Percentiles rank a stretch among this genome's conserved stretches.
Evolutionary conservation across 2,797 vertebrate genomes (phyloP).

Genomic region (Arnoldichthys spilopterus): DNA sequence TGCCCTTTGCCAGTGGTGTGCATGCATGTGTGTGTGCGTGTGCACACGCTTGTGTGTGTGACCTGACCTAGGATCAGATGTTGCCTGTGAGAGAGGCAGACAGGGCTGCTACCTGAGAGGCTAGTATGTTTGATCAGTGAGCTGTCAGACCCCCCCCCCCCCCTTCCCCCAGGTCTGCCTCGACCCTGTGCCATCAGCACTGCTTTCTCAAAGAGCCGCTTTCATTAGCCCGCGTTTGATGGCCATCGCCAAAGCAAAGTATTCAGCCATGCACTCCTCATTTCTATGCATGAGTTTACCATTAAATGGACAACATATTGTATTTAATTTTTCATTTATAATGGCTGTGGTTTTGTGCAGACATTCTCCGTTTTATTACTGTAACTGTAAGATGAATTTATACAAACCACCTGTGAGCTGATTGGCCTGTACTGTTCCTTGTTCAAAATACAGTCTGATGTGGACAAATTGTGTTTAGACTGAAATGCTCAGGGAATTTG

Average conservation of each 20-base stretch:
- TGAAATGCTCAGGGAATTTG: too few species aligned
- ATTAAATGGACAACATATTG: not conserved
- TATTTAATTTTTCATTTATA: not conserved
- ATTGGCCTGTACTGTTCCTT: too few species aligned
- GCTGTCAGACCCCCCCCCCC: conserved; percentile 72
- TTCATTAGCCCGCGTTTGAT: conserved; percentile 79
- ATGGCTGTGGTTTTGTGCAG: not conserved
- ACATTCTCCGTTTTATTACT: too few species aligned
- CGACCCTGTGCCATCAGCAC: conserved; percentile 76
- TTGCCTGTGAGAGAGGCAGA: conserved; percentile 58
- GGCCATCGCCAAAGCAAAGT: conserved; percentile 77
- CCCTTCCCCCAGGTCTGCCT: conserved; percentile 38
- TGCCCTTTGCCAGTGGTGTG: conserved; percentile 36
- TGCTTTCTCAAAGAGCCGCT: conserved; percentile 78
- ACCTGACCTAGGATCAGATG: conserved; percentile 43
- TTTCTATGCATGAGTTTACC: conserved; percentile 30
- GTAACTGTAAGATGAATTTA: too few species aligned
- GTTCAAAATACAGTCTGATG: too few species aligned
- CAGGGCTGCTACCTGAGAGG: conserved; percentile 66
- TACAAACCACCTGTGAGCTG: too few species aligned
- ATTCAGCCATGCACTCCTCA: conserved; percentile 60
- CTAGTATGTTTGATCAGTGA: conserved; percentile 83
- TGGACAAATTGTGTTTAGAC: too few species aligned
- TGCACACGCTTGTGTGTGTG: conserved; percentile 20
- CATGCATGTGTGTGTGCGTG: conserved; percentile 7